Conservation (phyloP, 2,113 vertebrate genomes). For the Calidris pygmaea region DNA sequence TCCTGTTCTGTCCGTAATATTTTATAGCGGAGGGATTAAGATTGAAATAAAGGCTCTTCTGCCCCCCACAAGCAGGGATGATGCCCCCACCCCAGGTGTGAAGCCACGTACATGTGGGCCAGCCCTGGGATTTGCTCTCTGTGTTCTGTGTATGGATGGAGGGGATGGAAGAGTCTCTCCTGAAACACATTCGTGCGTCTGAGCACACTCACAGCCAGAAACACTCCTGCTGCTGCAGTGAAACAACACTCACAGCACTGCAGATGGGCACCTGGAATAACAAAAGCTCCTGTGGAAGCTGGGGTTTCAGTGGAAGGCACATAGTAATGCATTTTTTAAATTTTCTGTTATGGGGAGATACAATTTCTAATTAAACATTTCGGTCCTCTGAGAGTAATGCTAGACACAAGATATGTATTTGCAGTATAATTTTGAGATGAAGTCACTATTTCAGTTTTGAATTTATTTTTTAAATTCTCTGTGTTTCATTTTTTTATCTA, state of each 20-base stretch:
- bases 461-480: not conserved
- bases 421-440: not conserved
- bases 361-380: not conserved
- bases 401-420: not conserved
- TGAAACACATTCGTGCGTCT: not conserved
- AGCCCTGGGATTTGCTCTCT: not conserved
- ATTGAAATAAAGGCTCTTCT: not conserved
- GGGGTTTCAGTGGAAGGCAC: not conserved
- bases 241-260: accelerated
- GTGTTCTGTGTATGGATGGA: accelerated
- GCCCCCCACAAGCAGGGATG: not conserved
- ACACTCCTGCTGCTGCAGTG: not conserved
- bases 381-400: not conserved
- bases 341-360: not conserved
- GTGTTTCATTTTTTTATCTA: not conserved
- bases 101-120: accelerated
- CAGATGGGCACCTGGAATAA: not conserved
- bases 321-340: not conserved
- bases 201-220: not conserved
- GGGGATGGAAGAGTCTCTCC: not conserved
- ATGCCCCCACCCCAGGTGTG: too few species aligned
- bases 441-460: not conserved
- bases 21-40: not conserved
- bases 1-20: not conserved
- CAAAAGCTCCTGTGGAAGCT: not conserved